phyloP scores from a whole-genome alignment of 2,888 invertebrate genomes.

The Agrenia bidenticulata region DNA sequence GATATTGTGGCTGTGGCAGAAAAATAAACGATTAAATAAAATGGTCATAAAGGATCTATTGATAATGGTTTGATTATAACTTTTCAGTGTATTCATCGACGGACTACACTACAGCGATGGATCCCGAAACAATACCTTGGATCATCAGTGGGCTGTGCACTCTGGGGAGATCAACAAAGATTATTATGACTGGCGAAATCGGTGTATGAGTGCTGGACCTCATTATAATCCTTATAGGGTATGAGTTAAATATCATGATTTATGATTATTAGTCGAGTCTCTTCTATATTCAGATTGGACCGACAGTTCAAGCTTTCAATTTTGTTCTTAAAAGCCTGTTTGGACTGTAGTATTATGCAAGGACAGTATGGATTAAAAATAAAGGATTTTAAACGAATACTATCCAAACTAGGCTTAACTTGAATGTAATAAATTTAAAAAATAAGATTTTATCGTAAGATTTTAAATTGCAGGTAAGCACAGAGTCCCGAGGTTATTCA shows the following conservation, averaged over 20 bases:
- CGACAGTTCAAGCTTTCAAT: too few relatives aligned
- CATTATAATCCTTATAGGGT: slow-evolving; percentile 77
- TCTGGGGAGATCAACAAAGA: slow-evolving; percentile 76
- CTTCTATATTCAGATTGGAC: too few relatives aligned
- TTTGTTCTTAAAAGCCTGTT: background rate
- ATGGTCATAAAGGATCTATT: background rate
- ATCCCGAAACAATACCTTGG: slow-evolving; percentile 58
- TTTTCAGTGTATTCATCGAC: slow-evolving; percentile 64
- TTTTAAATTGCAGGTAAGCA: slow-evolving; percentile 44
- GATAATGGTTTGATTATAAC: background rate
- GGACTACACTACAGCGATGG: slow-evolving; percentile 86
- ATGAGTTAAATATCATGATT: slow-evolving; percentile 22
- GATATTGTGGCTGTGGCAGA: too few relatives aligned
- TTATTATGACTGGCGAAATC: slow-evolving; percentile 84
- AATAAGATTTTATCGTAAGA: too few relatives aligned
- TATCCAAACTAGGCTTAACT: too few relatives aligned
- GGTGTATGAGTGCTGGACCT: slow-evolving; percentile 76
- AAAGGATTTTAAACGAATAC: too few relatives aligned
- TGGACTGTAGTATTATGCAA: background rate
- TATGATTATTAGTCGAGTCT: slow-evolving; percentile 7
- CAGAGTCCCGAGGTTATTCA: slow-evolving; percentile 52
- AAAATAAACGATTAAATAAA: too few relatives aligned
- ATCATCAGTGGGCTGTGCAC: slow-evolving; percentile 77
- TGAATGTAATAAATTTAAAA: too few relatives aligned
- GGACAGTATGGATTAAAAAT: too few relatives aligned